These are phyloP conservation scores for Fregetta grallaria DNA, from an alignment of 2,113 vertebrate genomes.

Conservation along the genomic window DNA sequence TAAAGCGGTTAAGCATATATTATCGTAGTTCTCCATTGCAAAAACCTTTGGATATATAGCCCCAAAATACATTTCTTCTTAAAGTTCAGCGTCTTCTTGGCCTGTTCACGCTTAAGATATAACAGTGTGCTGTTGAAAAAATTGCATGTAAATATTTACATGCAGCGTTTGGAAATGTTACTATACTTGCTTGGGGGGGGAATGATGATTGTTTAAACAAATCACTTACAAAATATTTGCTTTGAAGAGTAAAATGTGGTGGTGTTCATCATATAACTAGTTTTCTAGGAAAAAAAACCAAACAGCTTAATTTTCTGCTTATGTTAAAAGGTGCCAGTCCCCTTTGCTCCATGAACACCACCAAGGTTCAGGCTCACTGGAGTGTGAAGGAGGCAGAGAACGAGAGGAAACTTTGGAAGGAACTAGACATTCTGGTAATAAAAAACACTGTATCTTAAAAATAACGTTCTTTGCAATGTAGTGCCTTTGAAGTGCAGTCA, in stretches of 20 bases:
- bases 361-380: constrained; percentile 76
- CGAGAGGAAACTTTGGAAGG: constrained; percentile 85
- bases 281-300: neutral
- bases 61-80: neutral
- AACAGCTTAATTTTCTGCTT: neutral
- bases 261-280: neutral
- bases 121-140: neutral
- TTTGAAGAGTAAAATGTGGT: neutral
- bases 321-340: constrained; percentile 84
- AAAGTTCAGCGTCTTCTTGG: neutral
- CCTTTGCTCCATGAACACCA: constrained; percentile 86
- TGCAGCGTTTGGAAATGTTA: neutral
- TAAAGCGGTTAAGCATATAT: neutral
- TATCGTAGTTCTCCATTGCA: neutral
- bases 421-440: constrained; percentile 83
- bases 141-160: neutral
- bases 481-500: neutral
- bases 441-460: neutral
- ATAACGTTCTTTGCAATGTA: neutral
- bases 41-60: neutral
- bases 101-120: neutral
- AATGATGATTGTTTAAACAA: neutral
- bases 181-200: neutral
- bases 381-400: constrained; percentile 84
- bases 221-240: neutral